Conservation (phyloP, 2,888 invertebrate species). For the Eledona agricola region DNA sequence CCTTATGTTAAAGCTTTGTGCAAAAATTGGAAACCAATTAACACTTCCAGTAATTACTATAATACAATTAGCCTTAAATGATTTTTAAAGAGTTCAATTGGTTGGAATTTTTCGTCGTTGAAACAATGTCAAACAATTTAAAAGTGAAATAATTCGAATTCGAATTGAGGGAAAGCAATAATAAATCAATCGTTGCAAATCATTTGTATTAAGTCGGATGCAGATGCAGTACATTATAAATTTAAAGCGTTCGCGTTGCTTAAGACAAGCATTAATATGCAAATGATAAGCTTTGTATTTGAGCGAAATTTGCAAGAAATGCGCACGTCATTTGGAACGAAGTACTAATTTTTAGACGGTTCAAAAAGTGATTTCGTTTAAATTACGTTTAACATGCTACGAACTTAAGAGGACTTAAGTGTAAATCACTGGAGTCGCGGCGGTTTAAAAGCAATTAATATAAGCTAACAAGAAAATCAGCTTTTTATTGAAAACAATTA, state of each 20-base stretch:
- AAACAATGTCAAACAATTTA: no score
- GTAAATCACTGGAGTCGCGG: neutral
- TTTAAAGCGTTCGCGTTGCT: neutral
- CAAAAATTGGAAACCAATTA: no score
- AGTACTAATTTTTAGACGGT: no score
- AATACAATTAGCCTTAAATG: no score
- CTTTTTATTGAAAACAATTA: slow-evolving; percentile 26
- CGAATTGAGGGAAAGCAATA: neutral
- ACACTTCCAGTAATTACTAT: no score
- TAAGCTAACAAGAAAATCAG: slow-evolving; percentile 15
- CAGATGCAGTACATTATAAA: slow-evolving; percentile 8
- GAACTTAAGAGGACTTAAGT: no score
- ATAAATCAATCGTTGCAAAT: neutral
- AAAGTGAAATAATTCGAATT: neutral
- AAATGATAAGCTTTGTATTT: slow-evolving; percentile 5
- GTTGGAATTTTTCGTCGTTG: no score
- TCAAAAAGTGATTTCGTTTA: no score
- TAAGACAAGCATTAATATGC: slow-evolving; percentile 12
- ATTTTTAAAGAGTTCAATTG: no score
- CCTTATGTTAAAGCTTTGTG: no score
- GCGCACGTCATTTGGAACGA: no score
- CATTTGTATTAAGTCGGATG: slow-evolving; percentile 3
- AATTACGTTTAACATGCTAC: no score
- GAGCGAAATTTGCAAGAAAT: slow-evolving; percentile 3
- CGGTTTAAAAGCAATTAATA: slow-evolving; percentile 11